Percentiles rank a stretch among this genome's conserved stretches.
These are phyloP conservation scores for Anoura caudifer DNA, from an alignment of 2,113 vertebrate species.

Conservation along the genomic window DNA sequence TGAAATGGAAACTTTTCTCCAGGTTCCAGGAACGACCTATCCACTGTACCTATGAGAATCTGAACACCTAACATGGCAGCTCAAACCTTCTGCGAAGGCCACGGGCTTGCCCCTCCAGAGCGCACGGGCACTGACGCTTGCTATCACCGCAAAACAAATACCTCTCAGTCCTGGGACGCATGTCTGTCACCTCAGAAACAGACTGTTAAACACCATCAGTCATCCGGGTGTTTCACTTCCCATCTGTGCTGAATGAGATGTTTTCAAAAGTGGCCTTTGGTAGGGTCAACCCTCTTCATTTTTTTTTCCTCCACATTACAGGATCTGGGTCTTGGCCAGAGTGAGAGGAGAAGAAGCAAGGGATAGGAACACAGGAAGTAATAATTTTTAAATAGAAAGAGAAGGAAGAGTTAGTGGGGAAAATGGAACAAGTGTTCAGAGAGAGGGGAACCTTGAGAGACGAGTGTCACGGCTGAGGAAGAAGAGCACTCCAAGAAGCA, in stretches of 20 bases:
- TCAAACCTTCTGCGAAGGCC: background rate
- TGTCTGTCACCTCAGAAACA: background rate
- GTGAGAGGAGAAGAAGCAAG: background rate
- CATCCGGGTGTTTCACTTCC: background rate
- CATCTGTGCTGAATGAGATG: background rate
- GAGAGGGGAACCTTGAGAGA: background rate
- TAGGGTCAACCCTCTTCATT: background rate
- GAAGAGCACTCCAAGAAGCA: background rate
- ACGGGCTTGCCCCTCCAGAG: background rate
- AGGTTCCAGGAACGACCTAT: background rate
- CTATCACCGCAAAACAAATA: background rate
- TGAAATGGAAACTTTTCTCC: background rate
- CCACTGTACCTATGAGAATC: background rate
- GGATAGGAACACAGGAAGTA: background rate
- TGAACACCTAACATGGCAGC: background rate
- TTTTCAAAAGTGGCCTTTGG: background rate
- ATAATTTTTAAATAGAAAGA: background rate
- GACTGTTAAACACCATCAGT: background rate
- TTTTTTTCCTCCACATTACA: background rate
- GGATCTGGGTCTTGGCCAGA: background rate
- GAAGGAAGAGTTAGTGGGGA: background rate
- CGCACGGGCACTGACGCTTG: fast-evolving
- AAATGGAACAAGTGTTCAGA: background rate
- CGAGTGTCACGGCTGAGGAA: background rate
- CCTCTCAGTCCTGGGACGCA: background rate